phyloP scores from a whole-genome alignment of 2,113 vertebrate genomes.

The Pavo muticus region DNA sequence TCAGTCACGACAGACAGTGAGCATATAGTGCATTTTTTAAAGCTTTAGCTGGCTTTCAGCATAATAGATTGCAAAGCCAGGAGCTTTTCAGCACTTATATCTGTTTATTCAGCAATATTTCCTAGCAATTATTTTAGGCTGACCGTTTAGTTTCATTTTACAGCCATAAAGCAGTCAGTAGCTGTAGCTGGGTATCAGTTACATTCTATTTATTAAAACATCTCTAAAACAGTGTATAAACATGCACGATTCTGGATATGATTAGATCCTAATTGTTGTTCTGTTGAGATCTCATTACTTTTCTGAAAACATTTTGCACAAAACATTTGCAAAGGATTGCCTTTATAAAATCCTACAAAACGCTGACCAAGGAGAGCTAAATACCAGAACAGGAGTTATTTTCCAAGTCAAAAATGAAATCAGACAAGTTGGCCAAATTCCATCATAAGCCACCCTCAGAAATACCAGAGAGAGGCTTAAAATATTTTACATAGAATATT shows the following conservation, averaged over 20 bases:
- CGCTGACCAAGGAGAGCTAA: constrained; percentile 24
- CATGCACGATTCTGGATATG: background rate
- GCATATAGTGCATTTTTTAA: background rate
- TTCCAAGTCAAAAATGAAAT: constrained; percentile 57
- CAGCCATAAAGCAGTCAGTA: constrained; percentile 40
- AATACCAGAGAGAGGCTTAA: constrained; percentile 23
- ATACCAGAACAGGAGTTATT: constrained; percentile 28
- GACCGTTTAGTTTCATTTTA: constrained; percentile 54
- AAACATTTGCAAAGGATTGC: background rate
- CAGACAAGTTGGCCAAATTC: constrained; percentile 37
- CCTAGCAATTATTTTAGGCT: constrained; percentile 53
- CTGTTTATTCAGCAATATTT: constrained; percentile 64
- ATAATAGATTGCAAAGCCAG: constrained; percentile 41
- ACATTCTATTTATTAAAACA: background rate
- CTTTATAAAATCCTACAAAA: constrained; percentile 41
- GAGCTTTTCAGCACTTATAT: constrained; percentile 46
- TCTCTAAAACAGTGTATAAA: constrained; percentile 6
- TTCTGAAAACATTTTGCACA: constrained; percentile 6
- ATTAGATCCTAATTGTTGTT: constrained; percentile 38
- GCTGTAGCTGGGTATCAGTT: background rate
- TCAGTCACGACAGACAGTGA: background rate
- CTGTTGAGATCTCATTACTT: constrained; percentile 29
- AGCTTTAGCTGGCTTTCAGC: constrained; percentile 34
- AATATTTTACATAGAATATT: constrained; percentile 43
- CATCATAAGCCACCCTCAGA: constrained; percentile 47